Percentiles rank a stretch among this genome's conserved stretches.
Evolutionary conservation across 1,140 invertebrate species (phyloP).

Genomic region (Drosophila arizonae): DNA sequence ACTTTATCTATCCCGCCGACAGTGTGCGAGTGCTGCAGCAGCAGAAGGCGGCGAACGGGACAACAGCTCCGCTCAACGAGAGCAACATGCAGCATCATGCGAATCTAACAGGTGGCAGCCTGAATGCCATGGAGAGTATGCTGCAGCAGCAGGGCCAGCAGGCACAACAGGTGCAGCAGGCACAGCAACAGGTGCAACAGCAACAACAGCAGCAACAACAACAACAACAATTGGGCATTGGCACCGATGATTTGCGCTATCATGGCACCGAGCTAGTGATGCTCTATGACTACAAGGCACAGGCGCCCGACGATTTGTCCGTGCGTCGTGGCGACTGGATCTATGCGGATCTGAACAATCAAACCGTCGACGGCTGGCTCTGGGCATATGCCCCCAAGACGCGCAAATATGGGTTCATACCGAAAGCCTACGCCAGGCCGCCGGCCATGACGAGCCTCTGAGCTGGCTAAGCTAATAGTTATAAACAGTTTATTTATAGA

Average conservation of each 20-base stretch:
- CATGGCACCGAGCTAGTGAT: slow-evolving; percentile 95
- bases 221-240: slow-evolving; percentile 73
- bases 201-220: slow-evolving; percentile 49
- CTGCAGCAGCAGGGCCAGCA: slow-evolving; percentile 53
- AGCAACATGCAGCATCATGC: slow-evolving; percentile 59
- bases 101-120: slow-evolving; percentile 38
- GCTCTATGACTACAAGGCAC: slow-evolving; percentile 97
- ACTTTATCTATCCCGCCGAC: slow-evolving; percentile 95
- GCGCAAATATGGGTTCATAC: slow-evolving; percentile 96
- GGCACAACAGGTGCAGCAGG: slow-evolving; percentile 38
- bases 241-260: slow-evolving; percentile 87
- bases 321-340: slow-evolving; percentile 96
- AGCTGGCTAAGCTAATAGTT: neutral
- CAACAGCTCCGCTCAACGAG: slow-evolving; percentile 41
- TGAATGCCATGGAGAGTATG: slow-evolving; percentile 63
- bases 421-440: slow-evolving; percentile 95
- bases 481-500: slow-evolving; percentile 3
- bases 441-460: slow-evolving; percentile 94
- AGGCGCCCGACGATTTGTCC: slow-evolving; percentile 95
- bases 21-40: slow-evolving; percentile 88
- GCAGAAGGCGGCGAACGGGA: slow-evolving; percentile 45
- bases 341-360: slow-evolving; percentile 95
- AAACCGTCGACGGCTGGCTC: slow-evolving; percentile 96
- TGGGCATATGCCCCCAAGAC: slow-evolving; percentile 97
- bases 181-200: slow-evolving; percentile 12